These are phyloP conservation scores for Eulithis prunata DNA, from an alignment of 2,888 invertebrate genomes.

Conservation along the genomic window DNA sequence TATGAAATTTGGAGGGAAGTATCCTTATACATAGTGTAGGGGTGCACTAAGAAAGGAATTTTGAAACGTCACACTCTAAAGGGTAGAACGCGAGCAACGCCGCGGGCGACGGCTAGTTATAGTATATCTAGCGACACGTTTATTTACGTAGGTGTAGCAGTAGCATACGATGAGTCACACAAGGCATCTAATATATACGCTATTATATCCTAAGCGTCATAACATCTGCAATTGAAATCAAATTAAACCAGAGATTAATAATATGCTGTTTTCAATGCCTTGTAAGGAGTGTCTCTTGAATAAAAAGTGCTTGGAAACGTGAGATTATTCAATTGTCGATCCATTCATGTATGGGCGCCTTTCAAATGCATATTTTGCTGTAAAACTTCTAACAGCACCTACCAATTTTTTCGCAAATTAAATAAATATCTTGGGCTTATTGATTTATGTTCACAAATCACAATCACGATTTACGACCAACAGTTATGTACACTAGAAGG, in stretches of 20 bases:
- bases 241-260: slow-evolving; percentile 8
- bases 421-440: background rate
- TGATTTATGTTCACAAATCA: background rate
- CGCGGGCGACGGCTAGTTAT: too few species aligned
- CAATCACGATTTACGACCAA: background rate
- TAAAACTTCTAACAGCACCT: background rate
- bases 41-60: too few species aligned
- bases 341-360: background rate
- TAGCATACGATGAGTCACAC: slow-evolving; percentile 29
- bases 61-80: too few species aligned
- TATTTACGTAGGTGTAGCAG: slow-evolving; percentile 38
- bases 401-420: too few species aligned
- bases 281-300: slow-evolving; percentile 20
- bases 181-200: slow-evolving; percentile 20
- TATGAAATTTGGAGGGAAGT: too few species aligned
- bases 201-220: slow-evolving; percentile 17
- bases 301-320: slow-evolving; percentile 19
- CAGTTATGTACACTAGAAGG: background rate
- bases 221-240: slow-evolving; percentile 27
- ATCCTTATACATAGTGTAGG: too few species aligned
- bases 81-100: too few species aligned
- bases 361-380: background rate
- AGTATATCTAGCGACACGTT: background rate
- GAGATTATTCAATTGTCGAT: slow-evolving; percentile 21
- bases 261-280: slow-evolving; percentile 14